Conservation (phyloP, 2,888 invertebrate genomes). For the Drosophila affinis region DNA sequence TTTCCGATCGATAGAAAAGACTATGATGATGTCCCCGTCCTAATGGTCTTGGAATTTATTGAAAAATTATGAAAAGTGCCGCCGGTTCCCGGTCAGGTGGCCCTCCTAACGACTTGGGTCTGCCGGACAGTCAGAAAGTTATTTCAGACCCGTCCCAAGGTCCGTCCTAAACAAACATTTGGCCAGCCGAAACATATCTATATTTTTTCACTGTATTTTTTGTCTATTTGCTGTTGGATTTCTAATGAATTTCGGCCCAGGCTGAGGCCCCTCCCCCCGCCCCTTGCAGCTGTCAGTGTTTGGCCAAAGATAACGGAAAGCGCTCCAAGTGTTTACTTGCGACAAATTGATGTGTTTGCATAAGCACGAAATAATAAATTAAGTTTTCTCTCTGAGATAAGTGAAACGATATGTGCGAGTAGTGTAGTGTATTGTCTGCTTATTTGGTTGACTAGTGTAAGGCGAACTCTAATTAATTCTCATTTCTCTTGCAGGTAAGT, state of each 20-base stretch:
- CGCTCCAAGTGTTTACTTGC: conserved; percentile 76
- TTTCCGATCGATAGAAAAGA: conserved; percentile 51
- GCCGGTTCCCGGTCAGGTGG: conserved; percentile 35
- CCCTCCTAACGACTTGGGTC: conserved; percentile 1
- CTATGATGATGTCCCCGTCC: conserved; percentile 39
- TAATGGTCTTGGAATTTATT: conserved; percentile 67
- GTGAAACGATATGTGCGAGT: not conserved
- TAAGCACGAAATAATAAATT: conserved; percentile 73
- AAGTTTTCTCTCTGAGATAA: conserved; percentile 56
- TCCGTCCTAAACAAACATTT: conserved; percentile 68
- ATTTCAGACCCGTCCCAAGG: conserved; percentile 27
- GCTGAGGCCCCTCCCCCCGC: no score
- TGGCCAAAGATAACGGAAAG: conserved; percentile 70
- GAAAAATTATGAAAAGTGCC: conserved; percentile 67
- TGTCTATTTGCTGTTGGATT: conserved; percentile 72
- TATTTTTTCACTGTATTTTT: conserved; percentile 31
- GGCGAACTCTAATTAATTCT: conserved; percentile 36
- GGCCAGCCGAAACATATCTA: conserved; percentile 58
- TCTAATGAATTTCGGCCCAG: conserved; percentile 64
- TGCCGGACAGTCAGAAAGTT: conserved; percentile 37
- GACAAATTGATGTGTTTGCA: conserved; percentile 78
- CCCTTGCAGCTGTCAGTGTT: conserved; percentile 61
- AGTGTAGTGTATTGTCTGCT: no score
- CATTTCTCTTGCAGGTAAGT: conserved; percentile 46
- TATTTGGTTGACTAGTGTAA: conserved; percentile 17